Conservation (phyloP, 2,797 vertebrate species). For the Xenopus petersii region DNA sequence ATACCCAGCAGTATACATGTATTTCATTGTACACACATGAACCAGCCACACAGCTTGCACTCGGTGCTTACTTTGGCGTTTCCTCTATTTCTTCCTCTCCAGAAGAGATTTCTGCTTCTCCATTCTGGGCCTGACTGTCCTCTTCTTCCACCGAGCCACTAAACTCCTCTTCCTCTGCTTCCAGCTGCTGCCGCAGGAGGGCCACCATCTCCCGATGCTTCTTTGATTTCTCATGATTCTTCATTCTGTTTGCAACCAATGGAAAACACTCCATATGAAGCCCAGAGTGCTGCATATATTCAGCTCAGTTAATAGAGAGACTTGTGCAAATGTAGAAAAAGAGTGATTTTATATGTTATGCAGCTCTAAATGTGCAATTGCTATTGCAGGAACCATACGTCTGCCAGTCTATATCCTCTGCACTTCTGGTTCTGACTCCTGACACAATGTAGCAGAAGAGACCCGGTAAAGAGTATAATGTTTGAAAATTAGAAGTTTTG, state of each 20-base stretch:
- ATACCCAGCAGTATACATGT: no score
- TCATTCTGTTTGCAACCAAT: conserved; percentile 72
- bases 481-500: no score
- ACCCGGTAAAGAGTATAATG: no score
- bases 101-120: conserved; percentile 56
- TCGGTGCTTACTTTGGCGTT: conserved; percentile 69
- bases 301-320: neutral
- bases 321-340: neutral
- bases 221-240: conserved; percentile 93
- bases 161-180: conserved; percentile 78
- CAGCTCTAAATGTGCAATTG: no score
- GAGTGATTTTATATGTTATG: no score
- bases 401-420: no score
- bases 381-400: no score
- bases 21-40: no score
- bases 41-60: neutral
- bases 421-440: no score
- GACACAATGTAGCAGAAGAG: no score
- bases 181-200: conserved; percentile 83
- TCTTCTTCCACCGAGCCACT: conserved; percentile 52
- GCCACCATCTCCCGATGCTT: conserved; percentile 91
- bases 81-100: conserved; percentile 68
- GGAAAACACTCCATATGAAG: no score
- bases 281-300: neutral
- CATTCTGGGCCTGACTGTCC: conserved; percentile 47